phyloP scores from a whole-genome alignment of 2,113 vertebrate species.

The Neoarius graeffei region DNA sequence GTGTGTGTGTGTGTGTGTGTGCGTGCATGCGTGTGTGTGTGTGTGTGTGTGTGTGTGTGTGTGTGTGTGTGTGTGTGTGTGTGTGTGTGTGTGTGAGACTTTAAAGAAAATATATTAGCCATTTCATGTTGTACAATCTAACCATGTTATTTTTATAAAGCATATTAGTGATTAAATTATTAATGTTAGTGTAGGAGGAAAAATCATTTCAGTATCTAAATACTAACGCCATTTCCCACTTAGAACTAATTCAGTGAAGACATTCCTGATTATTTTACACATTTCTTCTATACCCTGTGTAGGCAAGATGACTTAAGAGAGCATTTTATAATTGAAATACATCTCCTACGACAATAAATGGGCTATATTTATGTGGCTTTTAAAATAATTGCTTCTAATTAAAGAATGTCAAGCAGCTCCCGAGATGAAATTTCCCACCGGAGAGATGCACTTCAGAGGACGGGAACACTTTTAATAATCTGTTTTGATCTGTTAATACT shows the following conservation, averaged over 20 bases:
- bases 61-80: conserved; percentile 20
- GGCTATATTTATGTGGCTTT: conserved; percentile 54
- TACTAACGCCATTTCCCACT: background rate
- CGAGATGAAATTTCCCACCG: conserved; percentile 50
- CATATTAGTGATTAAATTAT: background rate
- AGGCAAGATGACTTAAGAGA: conserved; percentile 27
- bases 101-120: conserved; percentile 11
- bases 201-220: background rate
- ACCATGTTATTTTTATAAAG: background rate
- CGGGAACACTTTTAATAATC: conserved; percentile 53
- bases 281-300: background rate
- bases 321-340: conserved; percentile 51
- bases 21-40: background rate
- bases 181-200: background rate
- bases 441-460: conserved; percentile 53
- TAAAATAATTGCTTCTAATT: conserved; percentile 60
- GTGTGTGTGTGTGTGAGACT: background rate
- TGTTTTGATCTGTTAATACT: conserved; percentile 56
- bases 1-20: no score
- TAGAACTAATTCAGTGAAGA: background rate
- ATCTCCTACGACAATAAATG: conserved; percentile 54
- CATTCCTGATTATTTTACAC: conserved; percentile 12
- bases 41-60: conserved; percentile 15
- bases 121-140: background rate
- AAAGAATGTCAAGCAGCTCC: conserved; percentile 55